A percentile compares a stretch with the other conserved stretches of the same genome.
Conservation (phyloP, 1,140 invertebrate genomes). For the Drosophila eugracilis region DNA sequence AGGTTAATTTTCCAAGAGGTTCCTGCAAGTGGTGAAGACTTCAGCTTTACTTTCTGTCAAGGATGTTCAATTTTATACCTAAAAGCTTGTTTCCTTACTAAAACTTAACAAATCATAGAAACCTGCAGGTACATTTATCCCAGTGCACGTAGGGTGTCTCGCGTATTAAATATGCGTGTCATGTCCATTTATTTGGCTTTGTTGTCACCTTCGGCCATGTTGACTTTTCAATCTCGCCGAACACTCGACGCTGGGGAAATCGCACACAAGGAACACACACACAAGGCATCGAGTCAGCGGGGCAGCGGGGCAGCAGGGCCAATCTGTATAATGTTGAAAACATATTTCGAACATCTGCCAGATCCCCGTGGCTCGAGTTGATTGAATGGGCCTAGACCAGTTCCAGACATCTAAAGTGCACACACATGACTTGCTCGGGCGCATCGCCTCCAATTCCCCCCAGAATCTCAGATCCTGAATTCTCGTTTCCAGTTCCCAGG, state of each 20-base stretch:
- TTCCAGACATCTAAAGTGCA: slow-evolving; percentile 55
- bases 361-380: slow-evolving; percentile 23
- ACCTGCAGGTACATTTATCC: too few relatives aligned
- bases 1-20: background rate
- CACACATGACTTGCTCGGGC: slow-evolving; percentile 33
- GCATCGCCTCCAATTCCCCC: slow-evolving; percentile 20
- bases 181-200: slow-evolving; percentile 71
- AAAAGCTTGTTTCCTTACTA: too few relatives aligned
- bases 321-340: slow-evolving; percentile 52
- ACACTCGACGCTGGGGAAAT: slow-evolving; percentile 14
- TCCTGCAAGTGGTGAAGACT: background rate
- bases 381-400: slow-evolving; percentile 59
- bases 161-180: slow-evolving; percentile 77
- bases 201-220: slow-evolving; percentile 69
- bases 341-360: slow-evolving; percentile 41
- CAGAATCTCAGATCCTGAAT: background rate
- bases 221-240: slow-evolving; percentile 61
- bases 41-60: too few relatives aligned
- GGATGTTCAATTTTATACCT: too few relatives aligned
- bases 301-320: slow-evolving; percentile 1
- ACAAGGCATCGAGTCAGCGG: too few relatives aligned
- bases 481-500: background rate
- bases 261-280: too few relatives aligned
- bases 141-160: background rate
- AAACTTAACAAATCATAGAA: too few relatives aligned